Conservation (phyloP, 1,140 invertebrate species). For the Dendroctonus valens region DNA sequence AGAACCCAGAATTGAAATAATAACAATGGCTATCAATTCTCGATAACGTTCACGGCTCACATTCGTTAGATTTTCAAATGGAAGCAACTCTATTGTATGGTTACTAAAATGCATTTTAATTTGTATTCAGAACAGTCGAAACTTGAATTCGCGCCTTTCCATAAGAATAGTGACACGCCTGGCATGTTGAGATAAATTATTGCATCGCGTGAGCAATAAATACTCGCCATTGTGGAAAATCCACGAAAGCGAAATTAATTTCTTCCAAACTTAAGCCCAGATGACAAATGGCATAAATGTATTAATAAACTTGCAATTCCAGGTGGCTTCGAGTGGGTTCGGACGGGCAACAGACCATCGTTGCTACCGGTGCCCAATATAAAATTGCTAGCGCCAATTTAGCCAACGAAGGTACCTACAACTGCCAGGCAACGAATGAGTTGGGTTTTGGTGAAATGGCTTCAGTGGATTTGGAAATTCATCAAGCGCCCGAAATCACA, state of each 20-base stretch:
- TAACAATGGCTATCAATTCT: too few relatives aligned
- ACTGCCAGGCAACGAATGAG: slow-evolving; percentile 86
- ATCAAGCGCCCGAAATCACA: slow-evolving; percentile 82
- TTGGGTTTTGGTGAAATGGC: slow-evolving; percentile 81
- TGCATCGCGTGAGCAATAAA: slow-evolving; percentile 4
- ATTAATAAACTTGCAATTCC: not conserved
- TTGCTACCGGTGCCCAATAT: slow-evolving; percentile 76
- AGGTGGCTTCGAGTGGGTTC: slow-evolving; percentile 76
- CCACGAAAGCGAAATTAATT: not conserved
- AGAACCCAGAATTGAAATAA: too few relatives aligned
- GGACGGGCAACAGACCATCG: slow-evolving; percentile 59
- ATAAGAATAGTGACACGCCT: not conserved
- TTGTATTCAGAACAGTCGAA: too few relatives aligned
- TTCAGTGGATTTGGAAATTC: slow-evolving; percentile 78
- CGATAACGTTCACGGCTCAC: too few relatives aligned
- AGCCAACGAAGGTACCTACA: slow-evolving; percentile 83
- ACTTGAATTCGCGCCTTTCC: slow-evolving; percentile 8
- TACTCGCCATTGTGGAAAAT: slow-evolving; percentile 8
- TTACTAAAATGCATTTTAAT: too few relatives aligned
- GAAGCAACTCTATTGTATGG: too few relatives aligned
- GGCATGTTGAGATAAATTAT: slow-evolving; percentile 13
- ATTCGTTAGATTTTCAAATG: too few relatives aligned
- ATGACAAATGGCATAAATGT: too few relatives aligned
- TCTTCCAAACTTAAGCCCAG: too few relatives aligned
- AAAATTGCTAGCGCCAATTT: slow-evolving; percentile 81